These are phyloP conservation scores for Dinoponera quadriceps DNA, from an alignment of 1,140 invertebrate genomes.

Conservation along the genomic window DNA sequence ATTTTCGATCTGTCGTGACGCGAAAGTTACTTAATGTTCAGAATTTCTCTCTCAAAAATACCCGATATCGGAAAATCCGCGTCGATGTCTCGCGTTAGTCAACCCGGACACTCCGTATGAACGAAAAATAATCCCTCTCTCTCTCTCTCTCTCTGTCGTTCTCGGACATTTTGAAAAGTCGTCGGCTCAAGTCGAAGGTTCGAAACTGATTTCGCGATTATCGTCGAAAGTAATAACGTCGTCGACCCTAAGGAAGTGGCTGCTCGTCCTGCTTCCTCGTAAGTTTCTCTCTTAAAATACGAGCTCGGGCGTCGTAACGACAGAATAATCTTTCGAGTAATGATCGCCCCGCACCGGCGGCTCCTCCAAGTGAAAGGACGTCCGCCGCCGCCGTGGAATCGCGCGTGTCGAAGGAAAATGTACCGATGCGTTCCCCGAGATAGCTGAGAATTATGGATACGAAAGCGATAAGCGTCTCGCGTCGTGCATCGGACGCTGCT, in stretches of 20 bases:
- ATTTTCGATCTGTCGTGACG: too few relatives aligned
- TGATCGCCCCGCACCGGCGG: not conserved
- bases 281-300: slow-evolving; percentile 13
- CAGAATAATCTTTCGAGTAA: slow-evolving; percentile 23
- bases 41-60: too few relatives aligned
- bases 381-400: not conserved
- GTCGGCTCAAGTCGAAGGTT: not conserved
- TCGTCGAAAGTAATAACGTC: slow-evolving; percentile 16
- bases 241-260: not conserved
- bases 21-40: too few relatives aligned
- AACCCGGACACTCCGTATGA: too few relatives aligned
- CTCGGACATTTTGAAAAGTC: not conserved
- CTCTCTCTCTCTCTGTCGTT: not conserved
- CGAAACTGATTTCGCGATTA: slow-evolving; percentile 32
- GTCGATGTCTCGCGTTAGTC: too few relatives aligned
- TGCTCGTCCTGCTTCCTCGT: not conserved
- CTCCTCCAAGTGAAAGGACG: slow-evolving; percentile 14
- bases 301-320: not conserved
- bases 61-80: too few relatives aligned
- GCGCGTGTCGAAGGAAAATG: slow-evolving; percentile 42
- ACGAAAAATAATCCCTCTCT: too few relatives aligned
- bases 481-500: not conserved
- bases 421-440: not conserved
- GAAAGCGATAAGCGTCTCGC: slow-evolving; percentile 23
- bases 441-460: slow-evolving; percentile 30